Conservation (phyloP, 1,140 invertebrate genomes). For the Probaryconus sp. region DNA sequence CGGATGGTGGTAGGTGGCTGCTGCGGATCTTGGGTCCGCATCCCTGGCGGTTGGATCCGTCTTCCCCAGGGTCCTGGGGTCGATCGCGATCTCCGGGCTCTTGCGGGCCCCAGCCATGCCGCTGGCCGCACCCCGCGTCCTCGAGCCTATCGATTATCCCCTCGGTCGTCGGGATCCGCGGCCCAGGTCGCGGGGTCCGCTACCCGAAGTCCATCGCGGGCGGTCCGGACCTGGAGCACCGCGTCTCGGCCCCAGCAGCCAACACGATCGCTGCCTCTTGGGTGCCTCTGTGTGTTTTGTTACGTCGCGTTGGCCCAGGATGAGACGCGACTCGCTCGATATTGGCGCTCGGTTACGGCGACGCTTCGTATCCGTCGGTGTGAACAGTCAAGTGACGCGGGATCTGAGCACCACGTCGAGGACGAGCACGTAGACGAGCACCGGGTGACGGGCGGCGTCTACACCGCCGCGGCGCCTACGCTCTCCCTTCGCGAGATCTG, state of each 20-base stretch:
- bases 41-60: conserved; percentile 49
- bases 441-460: conserved; percentile 65
- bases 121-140: conserved; percentile 67
- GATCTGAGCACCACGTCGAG: too few species aligned
- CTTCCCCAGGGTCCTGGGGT: conserved; percentile 68
- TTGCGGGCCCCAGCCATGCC: conserved; percentile 70
- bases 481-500: conserved; percentile 59
- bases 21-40: conserved; percentile 49
- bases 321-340: not conserved
- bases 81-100: conserved; percentile 71
- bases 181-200: conserved; percentile 23
- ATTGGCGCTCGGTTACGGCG: too few species aligned
- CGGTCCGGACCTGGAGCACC: not conserved
- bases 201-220: conserved; percentile 31
- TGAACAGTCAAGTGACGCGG: too few species aligned
- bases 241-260: not conserved
- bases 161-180: conserved; percentile 17
- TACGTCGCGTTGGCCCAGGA: conserved; percentile 31
- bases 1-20: conserved; percentile 47
- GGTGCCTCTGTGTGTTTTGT: too few species aligned
- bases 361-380: too few species aligned
- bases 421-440: conserved; percentile 54
- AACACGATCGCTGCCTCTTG: not conserved
- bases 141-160: conserved; percentile 66
- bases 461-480: conserved; percentile 68